Percentiles rank a stretch among this genome's conserved stretches.
Conservation (phyloP, 2,797 vertebrate genomes). For the Rhynchotus rufescens region DNA sequence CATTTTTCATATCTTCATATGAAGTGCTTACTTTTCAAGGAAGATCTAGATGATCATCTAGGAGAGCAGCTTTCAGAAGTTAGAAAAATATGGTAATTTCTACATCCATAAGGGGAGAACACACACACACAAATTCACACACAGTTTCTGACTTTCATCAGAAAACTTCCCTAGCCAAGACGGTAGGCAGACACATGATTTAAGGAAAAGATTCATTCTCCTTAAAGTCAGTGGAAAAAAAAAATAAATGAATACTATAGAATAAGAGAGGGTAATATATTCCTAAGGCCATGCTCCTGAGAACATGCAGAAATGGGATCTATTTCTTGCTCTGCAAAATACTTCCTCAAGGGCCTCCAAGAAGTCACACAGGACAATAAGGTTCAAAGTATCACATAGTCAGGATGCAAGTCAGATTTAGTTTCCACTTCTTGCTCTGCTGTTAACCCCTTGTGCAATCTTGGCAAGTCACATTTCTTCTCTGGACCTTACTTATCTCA, state of each 20-base stretch:
- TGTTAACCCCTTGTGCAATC: neutral
- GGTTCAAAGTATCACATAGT: constrained; percentile 33
- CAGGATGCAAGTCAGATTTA: neutral
- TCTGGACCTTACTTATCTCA: neutral
- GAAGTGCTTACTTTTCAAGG: neutral
- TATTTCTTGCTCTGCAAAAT: constrained; percentile 54
- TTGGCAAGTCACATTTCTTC: neutral
- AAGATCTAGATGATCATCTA: neutral
- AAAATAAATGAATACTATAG: neutral
- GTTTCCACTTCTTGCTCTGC: neutral
- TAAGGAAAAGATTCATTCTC: neutral
- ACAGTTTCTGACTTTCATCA: neutral
- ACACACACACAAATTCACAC: no score
- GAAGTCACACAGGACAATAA: constrained; percentile 29
- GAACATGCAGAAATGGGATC: constrained; percentile 2
- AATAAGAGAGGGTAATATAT: constrained; percentile 24
- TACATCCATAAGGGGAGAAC: neutral
- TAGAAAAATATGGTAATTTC: neutral
- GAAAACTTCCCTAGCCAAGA: neutral
- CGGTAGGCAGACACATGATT: neutral
- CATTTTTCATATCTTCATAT: neutral
- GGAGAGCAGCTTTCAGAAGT: neutral
- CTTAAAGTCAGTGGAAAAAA: neutral
- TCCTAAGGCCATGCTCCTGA: constrained; percentile 35
- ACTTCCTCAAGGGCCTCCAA: constrained; percentile 49